phyloP scores from a whole-genome alignment of 1,140 invertebrate genomes.

The Akabosia matsudoensis region DNA sequence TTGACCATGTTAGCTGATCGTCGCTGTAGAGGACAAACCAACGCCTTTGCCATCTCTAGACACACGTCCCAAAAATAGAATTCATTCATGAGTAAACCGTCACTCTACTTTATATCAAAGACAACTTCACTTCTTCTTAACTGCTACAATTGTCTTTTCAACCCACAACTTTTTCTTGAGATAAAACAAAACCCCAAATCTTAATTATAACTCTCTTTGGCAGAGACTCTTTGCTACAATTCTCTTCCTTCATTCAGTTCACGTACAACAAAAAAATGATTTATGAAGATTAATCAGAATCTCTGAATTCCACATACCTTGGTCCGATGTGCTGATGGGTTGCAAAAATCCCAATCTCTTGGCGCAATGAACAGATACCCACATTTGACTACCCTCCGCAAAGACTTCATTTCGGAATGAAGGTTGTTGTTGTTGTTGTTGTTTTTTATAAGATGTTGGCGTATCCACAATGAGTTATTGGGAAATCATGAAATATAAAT shows the following conservation, averaged over 20 bases:
- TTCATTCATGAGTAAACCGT: not conserved
- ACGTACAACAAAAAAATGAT: not conserved
- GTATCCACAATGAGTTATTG: not conserved
- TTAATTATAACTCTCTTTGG: not conserved
- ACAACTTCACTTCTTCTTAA: too few relatives aligned
- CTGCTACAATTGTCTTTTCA: too few relatives aligned
- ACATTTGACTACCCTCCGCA: slow-evolving; percentile 38
- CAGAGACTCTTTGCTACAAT: not conserved
- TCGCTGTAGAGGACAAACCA: slow-evolving; percentile 43
- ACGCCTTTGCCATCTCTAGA: slow-evolving; percentile 43
- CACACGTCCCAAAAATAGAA: not conserved
- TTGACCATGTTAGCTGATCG: slow-evolving; percentile 39
- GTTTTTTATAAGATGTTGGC: too few relatives aligned
- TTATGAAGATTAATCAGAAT: not conserved
- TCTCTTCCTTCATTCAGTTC: not conserved
- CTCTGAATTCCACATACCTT: slow-evolving; percentile 28
- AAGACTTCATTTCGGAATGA: slow-evolving; percentile 17
- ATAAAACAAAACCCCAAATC: too few relatives aligned
- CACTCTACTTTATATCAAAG: too few relatives aligned
- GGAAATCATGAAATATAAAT: slow-evolving; percentile 11
- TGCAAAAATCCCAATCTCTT: slow-evolving; percentile 43
- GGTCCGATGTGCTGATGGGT: slow-evolving; percentile 38
- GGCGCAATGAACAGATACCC: slow-evolving; percentile 44
- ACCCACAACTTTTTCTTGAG: too few relatives aligned
- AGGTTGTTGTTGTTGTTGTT: too few relatives aligned